These are phyloP conservation scores for Torymus texanus DNA, from an alignment of 2,888 invertebrate species.

Conservation along the genomic window DNA sequence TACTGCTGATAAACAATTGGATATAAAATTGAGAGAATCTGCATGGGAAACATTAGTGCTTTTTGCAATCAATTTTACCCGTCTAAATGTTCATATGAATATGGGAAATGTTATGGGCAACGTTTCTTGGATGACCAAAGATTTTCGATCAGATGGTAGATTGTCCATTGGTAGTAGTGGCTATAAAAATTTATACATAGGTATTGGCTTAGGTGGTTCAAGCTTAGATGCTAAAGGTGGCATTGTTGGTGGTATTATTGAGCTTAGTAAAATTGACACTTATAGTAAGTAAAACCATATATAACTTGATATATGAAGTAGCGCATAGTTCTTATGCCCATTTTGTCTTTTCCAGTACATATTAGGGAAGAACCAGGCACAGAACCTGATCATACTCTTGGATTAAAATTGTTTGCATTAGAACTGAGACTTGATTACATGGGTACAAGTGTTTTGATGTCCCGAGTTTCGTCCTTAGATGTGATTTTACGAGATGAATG, in stretches of 20 bases:
- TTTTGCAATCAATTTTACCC: slow-evolving; percentile 96
- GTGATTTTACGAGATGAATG: slow-evolving; percentile 92
- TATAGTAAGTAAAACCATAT: slow-evolving; percentile 79
- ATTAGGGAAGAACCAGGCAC: slow-evolving; percentile 92
- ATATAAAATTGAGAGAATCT: slow-evolving; percentile 80
- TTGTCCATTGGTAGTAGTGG: slow-evolving; percentile 95
- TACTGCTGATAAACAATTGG: slow-evolving; percentile 78
- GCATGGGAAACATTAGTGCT: slow-evolving; percentile 98
- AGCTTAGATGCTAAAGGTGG: slow-evolving; percentile 97
- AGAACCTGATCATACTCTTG: slow-evolving; percentile 91
- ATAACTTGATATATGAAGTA: too few relatives aligned
- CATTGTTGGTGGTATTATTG: slow-evolving; percentile 97
- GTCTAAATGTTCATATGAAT: slow-evolving; percentile 97
- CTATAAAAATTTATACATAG: slow-evolving; percentile 93
- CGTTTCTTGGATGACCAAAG: slow-evolving; percentile 95
- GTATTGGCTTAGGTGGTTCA: slow-evolving; percentile 91
- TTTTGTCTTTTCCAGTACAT: slow-evolving; percentile 79
- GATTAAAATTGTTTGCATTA: slow-evolving; percentile 87
- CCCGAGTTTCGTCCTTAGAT: slow-evolving; percentile 88
- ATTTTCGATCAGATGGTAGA: slow-evolving; percentile 93
- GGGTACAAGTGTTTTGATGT: slow-evolving; percentile 97
- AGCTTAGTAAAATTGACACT: slow-evolving; percentile 91
- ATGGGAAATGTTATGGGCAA: slow-evolving; percentile 99
- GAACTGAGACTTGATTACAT: slow-evolving; percentile 97
- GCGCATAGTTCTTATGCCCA: too few relatives aligned